Evolutionary conservation across 2,113 vertebrate species (phyloP).

Genomic region (Cyprinodon brontotheroides): DNA sequence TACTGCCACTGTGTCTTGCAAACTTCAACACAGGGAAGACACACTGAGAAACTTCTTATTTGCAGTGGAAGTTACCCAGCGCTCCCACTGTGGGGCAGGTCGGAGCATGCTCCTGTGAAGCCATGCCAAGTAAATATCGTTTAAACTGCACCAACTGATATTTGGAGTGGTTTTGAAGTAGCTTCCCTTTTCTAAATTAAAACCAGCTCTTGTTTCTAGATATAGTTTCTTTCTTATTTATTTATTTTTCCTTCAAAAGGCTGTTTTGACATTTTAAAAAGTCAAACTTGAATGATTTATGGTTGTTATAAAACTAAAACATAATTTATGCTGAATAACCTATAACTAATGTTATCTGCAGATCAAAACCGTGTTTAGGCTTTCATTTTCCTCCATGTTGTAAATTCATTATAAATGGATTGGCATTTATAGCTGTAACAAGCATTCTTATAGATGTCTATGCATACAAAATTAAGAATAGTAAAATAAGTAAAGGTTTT

Average conservation of each 20-base stretch:
- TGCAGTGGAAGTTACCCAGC: neutral
- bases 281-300: constrained; percentile 1
- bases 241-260: neutral
- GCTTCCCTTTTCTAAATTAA: neutral
- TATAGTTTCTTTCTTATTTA: neutral
- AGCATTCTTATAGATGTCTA: neutral
- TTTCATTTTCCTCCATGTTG: neutral
- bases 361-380: neutral
- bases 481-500: neutral
- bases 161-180: neutral
- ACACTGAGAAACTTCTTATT: neutral
- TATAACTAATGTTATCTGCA: neutral
- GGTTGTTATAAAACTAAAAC: neutral
- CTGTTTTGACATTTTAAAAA: neutral
- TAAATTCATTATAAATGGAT: neutral
- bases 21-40: neutral
- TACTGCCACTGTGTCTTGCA: neutral
- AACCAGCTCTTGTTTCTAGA: neutral
- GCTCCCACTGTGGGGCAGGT: neutral
- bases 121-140: neutral
- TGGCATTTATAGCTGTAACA: neutral
- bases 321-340: neutral
- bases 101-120: neutral
- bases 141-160: neutral
- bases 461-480: neutral